Base-by-base conservation (phyloP, 2,113 vertebrate genomes). In the Rhinopithecus roxellana region DNA sequence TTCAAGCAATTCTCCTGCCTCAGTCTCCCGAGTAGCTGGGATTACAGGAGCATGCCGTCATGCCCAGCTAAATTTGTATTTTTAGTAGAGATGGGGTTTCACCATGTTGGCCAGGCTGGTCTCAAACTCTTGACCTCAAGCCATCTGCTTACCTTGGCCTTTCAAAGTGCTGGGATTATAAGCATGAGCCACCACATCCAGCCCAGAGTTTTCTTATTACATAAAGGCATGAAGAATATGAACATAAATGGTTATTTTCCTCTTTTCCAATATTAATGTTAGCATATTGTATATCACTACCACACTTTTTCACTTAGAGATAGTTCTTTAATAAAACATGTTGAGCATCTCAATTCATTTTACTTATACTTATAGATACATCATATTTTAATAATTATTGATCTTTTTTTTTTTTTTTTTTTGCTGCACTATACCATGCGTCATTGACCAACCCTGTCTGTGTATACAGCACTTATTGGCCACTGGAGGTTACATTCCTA, bases 401-500 rank as follows among this genome's bases (percentile, higher is more conserved):
- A 80, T 86, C 10, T 32, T 13, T 10, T 13, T 30, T 27, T 35
- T n/a, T 48, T 89, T 43, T 64, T 23, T 2, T 43, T 87, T 52
- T 52, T 64, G 30, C 3, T n/a, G 59, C 61, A 59, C 17, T 69
- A 78, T 38, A 5, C 13, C 11, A 78, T 22, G 18, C 10, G 72
- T 94, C 69, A 89, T 45, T 48, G 10, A 90, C 43, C 55, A 74
- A 93, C 6, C 6, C 8, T 55, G 12, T 90, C 8, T 48, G 16
- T 90, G 14, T 32, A 48, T 74, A 52, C 70, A 52, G 30, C 4
- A 91, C 61, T 84, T 61, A 8, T 61, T n/a, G 69, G n/a, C 40
- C 96, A 91, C 14, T 55, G 52, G 5, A 91, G 3, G 38, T 81
- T 81, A 93, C 43, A 48, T 92, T 80, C 38, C 55, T 85, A 5